phyloP scores from a whole-genome alignment of 1,140 invertebrate species.

The Aleiodes sp. region DNA sequence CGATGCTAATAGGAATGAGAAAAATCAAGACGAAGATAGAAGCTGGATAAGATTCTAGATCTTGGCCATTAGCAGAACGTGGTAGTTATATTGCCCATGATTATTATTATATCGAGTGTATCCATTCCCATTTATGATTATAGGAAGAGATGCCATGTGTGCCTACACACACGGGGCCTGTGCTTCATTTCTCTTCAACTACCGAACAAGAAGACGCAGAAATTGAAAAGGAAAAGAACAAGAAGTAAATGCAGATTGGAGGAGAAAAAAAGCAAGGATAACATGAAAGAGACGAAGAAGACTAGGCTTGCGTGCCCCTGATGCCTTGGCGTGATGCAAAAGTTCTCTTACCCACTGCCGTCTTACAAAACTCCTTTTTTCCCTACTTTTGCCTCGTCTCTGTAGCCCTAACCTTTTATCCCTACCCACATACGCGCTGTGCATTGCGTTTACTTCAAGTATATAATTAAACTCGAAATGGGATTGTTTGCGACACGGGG shows the following conservation, averaged over 20 bases:
- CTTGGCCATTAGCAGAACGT: slow-evolving; percentile 18
- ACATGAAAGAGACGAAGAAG: slow-evolving; percentile 25
- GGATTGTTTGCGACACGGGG: slow-evolving; percentile 44
- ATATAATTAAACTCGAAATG: slow-evolving; percentile 51
- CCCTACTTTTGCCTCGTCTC: slow-evolving; percentile 9
- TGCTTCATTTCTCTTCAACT: not conserved
- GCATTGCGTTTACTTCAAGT: slow-evolving; percentile 40
- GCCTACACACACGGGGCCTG: not conserved
- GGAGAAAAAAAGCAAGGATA: slow-evolving; percentile 14
- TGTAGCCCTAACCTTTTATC: slow-evolving; percentile 13
- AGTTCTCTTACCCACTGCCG: slow-evolving; percentile 22
- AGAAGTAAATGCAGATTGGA: slow-evolving; percentile 12
- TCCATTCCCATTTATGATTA: slow-evolving; percentile 24
- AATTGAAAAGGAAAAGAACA: not conserved
- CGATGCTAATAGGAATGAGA: no score
- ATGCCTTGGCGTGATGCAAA: slow-evolving; percentile 46
- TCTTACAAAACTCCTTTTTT: slow-evolving; percentile 5
- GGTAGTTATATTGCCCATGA: slow-evolving; percentile 18
- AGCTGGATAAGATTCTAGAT: not conserved
- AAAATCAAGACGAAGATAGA: slow-evolving; percentile 6
- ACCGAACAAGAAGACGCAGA: not conserved
- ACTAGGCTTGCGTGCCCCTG: slow-evolving; percentile 43
- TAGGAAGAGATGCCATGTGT: slow-evolving; percentile 10
- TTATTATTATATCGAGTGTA: slow-evolving; percentile 28
- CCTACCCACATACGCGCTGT: slow-evolving; percentile 17